Percentiles rank a stretch among this genome's conserved stretches.
Conservation (phyloP, 2,797 vertebrate species). For the Ispidina picta region DNA sequence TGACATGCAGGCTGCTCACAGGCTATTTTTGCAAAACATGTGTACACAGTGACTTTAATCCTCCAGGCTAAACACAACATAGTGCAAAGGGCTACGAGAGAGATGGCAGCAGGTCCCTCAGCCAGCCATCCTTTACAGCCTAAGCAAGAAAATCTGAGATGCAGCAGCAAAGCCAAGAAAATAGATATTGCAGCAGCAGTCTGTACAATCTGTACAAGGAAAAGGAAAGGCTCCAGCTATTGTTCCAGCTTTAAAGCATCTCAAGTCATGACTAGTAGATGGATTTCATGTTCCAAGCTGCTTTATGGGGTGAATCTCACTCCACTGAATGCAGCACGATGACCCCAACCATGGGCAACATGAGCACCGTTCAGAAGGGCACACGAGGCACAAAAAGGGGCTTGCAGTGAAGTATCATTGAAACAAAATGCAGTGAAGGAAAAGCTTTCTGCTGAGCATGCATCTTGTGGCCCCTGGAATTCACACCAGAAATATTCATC, state of each 20-base stretch:
- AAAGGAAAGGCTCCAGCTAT: not conserved
- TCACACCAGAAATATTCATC: not conserved
- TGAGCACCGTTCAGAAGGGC: accelerated
- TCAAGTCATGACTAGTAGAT: not conserved
- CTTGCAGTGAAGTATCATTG: not conserved
- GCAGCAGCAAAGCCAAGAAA: not conserved
- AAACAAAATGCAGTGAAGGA: not conserved
- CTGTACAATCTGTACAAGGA: not conserved
- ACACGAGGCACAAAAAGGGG: not conserved
- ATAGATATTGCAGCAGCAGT: not conserved
- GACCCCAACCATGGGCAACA: not conserved
- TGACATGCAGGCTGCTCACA: not conserved
- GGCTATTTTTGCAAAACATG: not conserved
- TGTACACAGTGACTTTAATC: not conserved
- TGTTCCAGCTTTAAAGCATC: not conserved
- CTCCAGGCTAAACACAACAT: not conserved
- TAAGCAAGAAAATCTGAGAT: not conserved
- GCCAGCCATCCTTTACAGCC: not conserved
- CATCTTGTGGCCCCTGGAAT: not conserved
- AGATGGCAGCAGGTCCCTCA: not conserved
- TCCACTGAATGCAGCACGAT: not conserved
- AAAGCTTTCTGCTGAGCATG: not conserved
- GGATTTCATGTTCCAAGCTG: not conserved
- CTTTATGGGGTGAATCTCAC: not conserved
- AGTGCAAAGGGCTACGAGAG: not conserved